A percentile compares a stretch with the other conserved stretches of the same genome.
These are phyloP conservation scores for Tanytarsus gracilentus DNA, from an alignment of 2,888 invertebrate genomes.

Conservation along the genomic window DNA sequence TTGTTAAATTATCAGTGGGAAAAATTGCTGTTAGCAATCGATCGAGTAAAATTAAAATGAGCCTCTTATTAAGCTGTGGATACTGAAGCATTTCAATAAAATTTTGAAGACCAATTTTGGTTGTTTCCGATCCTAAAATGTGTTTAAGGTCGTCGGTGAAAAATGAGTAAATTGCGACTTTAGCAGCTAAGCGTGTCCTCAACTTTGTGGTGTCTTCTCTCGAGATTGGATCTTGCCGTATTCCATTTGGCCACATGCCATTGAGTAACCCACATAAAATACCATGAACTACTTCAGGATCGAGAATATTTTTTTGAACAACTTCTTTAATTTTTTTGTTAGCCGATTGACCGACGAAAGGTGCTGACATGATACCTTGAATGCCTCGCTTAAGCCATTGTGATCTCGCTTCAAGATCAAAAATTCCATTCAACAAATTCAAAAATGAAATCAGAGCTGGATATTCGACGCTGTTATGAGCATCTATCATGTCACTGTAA, in stretches of 20 bases:
- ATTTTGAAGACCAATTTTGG: conserved; percentile 47
- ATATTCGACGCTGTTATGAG: conserved; percentile 47
- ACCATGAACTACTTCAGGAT: conserved; percentile 64
- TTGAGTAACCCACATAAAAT: conserved; percentile 36
- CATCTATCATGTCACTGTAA: not conserved
- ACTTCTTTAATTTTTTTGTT: conserved; percentile 73
- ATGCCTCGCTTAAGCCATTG: conserved; percentile 73
- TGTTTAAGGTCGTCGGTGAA: conserved; percentile 57
- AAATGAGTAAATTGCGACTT: conserved; percentile 65
- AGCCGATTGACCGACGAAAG: conserved; percentile 64
- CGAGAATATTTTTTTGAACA: conserved; percentile 60
- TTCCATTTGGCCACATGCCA: conserved; percentile 53
- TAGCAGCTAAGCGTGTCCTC: conserved; percentile 65
- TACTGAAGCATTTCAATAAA: conserved; percentile 54
- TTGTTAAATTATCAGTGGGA: conserved; percentile 36
- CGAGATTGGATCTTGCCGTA: conserved; percentile 29
- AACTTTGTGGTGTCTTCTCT: conserved; percentile 41
- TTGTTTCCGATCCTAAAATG: conserved; percentile 52
- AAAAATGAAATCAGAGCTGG: conserved; percentile 73
- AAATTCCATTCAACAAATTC: conserved; percentile 74
- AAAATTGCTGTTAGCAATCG: conserved; percentile 48
- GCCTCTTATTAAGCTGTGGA: conserved; percentile 48
- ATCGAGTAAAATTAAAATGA: conserved; percentile 51
- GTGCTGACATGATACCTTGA: conserved; percentile 47
- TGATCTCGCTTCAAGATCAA: conserved; percentile 69